Evolutionary conservation across 2,888 invertebrate species (phyloP).

Genomic region (Tupiocoris notatus): DNA sequence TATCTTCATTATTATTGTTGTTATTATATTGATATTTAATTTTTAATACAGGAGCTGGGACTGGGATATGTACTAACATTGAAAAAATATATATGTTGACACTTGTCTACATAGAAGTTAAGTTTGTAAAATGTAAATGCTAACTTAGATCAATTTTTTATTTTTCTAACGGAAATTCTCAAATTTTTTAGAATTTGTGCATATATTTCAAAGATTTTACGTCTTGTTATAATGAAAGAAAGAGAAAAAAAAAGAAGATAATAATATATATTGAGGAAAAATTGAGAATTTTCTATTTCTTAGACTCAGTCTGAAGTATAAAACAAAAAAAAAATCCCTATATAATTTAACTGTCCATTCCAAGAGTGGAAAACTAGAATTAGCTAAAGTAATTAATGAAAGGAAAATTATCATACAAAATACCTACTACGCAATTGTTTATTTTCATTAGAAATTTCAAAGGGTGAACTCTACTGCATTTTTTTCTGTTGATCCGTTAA

Average conservation of each 20-base stretch:
- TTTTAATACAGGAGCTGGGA: constrained; percentile 46
- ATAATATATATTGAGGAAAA: constrained; percentile 39
- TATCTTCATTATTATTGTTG: constrained; percentile 42
- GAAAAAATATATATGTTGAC: constrained; percentile 40
- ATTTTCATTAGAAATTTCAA: constrained; percentile 24
- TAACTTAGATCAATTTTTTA: constrained; percentile 46
- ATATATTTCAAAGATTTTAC: constrained; percentile 45
- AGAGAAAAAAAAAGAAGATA: too few relatives aligned
- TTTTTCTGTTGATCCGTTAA: not conserved
- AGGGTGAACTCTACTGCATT: constrained; percentile 41
- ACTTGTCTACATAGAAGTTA: constrained; percentile 43
- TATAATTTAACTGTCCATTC: constrained; percentile 47
- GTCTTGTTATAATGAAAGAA: constrained; percentile 38
- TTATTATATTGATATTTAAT: constrained; percentile 45
- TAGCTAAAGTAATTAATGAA: constrained; percentile 25
- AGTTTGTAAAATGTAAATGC: constrained; percentile 45
- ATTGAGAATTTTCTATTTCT: constrained; percentile 47
- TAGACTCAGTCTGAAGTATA: constrained; percentile 40
- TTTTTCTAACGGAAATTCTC: constrained; percentile 47
- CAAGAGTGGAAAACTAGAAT: constrained; percentile 45
- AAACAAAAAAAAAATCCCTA: constrained; percentile 29
- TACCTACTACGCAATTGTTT: constrained; percentile 25
- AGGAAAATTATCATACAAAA: constrained; percentile 33
- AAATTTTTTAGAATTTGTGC: constrained; percentile 43
- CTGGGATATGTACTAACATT: constrained; percentile 45